Percentiles rank a stretch among this genome's conserved stretches.
Conservation (phyloP, 2,113 vertebrate species). For the Saguinus imperator region DNA sequence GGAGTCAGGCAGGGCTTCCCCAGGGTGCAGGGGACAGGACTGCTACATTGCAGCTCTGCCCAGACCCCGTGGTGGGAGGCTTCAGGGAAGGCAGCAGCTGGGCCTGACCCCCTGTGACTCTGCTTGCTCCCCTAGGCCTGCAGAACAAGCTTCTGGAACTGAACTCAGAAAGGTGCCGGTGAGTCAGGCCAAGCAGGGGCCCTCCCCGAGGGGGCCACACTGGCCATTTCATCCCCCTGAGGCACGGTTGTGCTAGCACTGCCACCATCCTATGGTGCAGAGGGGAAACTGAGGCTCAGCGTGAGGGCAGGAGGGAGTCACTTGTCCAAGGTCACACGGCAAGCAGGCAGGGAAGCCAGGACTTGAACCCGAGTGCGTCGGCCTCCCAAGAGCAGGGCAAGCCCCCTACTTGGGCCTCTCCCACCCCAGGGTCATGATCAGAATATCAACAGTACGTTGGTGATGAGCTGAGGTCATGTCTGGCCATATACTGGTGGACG, state of each 20-base stretch:
- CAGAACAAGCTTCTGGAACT: slow-evolving; percentile 92
- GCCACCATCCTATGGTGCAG: not conserved
- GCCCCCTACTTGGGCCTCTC: accelerated
- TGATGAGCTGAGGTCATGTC: not conserved
- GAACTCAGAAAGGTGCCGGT: slow-evolving; percentile 94
- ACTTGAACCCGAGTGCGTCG: accelerated
- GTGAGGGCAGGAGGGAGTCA: accelerated
- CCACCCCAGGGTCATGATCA: not conserved
- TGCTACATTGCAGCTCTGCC: accelerated
- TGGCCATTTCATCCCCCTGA: not conserved
- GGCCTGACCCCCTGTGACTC: not conserved
- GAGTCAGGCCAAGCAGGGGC: slow-evolving; percentile 70
- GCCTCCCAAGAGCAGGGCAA: not conserved
- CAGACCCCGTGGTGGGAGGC: not conserved
- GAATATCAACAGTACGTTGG: too few species aligned
- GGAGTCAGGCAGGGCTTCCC: not conserved
- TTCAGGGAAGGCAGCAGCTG: not conserved
- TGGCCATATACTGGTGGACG: accelerated
- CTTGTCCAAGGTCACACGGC: not conserved
- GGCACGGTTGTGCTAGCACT: not conserved
- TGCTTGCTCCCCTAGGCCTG: slow-evolving; percentile 83
- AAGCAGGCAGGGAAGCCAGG: not conserved
- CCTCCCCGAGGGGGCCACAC: too few species aligned
- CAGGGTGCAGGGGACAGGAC: not conserved
- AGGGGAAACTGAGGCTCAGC: not conserved